Conservation (phyloP, 2,797 vertebrate species). For the Semaprochilodus insignis region DNA sequence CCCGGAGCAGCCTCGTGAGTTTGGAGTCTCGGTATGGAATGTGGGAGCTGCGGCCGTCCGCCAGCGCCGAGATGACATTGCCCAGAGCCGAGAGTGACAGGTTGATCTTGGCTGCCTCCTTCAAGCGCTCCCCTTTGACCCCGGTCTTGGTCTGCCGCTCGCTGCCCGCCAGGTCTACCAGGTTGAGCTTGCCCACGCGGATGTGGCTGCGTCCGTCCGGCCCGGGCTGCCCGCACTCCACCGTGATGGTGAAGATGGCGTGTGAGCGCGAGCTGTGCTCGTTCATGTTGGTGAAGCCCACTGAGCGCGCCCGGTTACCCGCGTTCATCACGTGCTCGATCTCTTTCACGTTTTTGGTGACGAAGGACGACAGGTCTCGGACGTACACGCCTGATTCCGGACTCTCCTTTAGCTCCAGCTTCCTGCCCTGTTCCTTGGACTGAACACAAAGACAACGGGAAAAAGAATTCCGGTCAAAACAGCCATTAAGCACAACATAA, state of each 20-base stretch:
- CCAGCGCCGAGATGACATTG: slow-evolving; percentile 93
- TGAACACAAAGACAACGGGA: not conserved
- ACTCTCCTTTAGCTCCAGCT: slow-evolving; percentile 92
- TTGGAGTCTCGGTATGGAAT: slow-evolving; percentile 98
- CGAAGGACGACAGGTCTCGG: slow-evolving; percentile 93
- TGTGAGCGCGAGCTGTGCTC: slow-evolving; percentile 95
- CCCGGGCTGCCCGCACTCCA: slow-evolving; percentile 94
- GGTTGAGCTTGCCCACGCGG: slow-evolving; percentile 93
- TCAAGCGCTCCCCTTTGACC: slow-evolving; percentile 88
- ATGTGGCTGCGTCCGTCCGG: slow-evolving; percentile 93
- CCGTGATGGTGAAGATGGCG: slow-evolving; percentile 92
- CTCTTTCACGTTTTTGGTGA: slow-evolving; percentile 96
- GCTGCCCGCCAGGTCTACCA: slow-evolving; percentile 95
- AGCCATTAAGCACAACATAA: too few species aligned
- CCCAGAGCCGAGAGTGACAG: slow-evolving; percentile 94
- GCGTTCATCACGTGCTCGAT: slow-evolving; percentile 96
- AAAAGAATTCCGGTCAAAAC: too few species aligned
- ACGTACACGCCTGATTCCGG: slow-evolving; percentile 93
- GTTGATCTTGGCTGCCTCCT: slow-evolving; percentile 97
- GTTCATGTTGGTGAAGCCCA: slow-evolving; percentile 95
- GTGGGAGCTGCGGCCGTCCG: slow-evolving; percentile 90
- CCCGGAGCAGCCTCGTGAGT: slow-evolving; percentile 93
- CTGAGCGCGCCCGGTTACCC: slow-evolving; percentile 89
- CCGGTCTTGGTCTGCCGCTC: slow-evolving; percentile 92
- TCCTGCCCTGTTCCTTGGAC: slow-evolving; percentile 83